Base-by-base conservation (phyloP, 2,888 invertebrate genomes). In the Thymelicus acteon region DNA sequence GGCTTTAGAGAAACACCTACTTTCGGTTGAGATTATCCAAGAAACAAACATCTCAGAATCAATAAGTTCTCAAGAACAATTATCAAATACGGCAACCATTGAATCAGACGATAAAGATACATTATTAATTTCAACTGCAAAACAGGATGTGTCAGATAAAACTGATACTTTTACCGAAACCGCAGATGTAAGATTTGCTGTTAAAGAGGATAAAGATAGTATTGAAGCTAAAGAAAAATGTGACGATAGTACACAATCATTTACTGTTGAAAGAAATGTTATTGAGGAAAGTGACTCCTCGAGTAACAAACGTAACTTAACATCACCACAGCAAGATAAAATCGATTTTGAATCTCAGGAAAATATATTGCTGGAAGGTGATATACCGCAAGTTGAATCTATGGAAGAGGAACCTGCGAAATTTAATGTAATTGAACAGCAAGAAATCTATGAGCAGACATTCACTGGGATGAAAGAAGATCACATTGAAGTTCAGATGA, bases 181-280 rank as follows among this genome's bases (percentile, higher is more conserved):
- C 19, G 13, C 31, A 6, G 60, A 70, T 60, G 37, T 66, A 73
- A 74, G 69, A 72, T 40, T 68, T 57, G 13, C 31, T 12, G 10
- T 3, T 54, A 10, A 13, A 52, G 15, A 48, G 5, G 7, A 24
- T 64, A 44, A 54, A 19, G 40, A 54, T 40, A 64, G 24, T 7
- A 39, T 13, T 49, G 13, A 24, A 54, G 7, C 12, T 40, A 39
- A 39, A 73, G 19, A 72, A 74, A 62, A 68, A 75, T 67, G 65
- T 72, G 37, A 57, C 5, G 12, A 6, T 0, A 12, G 7, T 31
- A 57, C 10, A 57, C 10, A 44, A 10, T 44, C 44, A 4, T 2
- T 4, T 44, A 2, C 8, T 4, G 2, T 44, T 44, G 44, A 44
- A 10, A 44, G 12, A 44, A 44, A 12, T 8, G 44, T 44, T 44